Evolutionary conservation across 2,797 vertebrate genomes (phyloP), one percentile per base, ranked within the genome.

Genomic region (Hylomyscus alleni): DNA sequence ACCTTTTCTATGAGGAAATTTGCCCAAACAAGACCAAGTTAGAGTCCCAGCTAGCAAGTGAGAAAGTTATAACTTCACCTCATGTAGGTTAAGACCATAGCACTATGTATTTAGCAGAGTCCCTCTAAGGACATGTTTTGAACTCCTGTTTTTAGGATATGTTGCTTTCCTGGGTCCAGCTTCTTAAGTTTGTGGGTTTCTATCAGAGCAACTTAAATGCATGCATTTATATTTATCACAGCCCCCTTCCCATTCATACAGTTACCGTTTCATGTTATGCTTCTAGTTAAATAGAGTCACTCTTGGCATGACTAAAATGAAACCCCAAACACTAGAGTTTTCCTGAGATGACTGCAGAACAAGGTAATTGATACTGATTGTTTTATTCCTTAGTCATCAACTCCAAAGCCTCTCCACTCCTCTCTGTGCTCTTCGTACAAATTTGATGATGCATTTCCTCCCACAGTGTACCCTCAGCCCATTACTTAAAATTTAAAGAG

Each of bases 121-220:
- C 47, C 52, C 65, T 75, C 60, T 81, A 91, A 93, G 92, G 54
- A 80, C 89, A 44, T 90, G 22, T 54, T 95, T 92, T 34, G 20
- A 69, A 22, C 50, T 56, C 52, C 52, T 56, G 17, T 75, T 58
- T 44, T 58, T 88, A 44, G 10, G 0, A 44, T 87, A 44, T 93
- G 58, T 65, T 17, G 47, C 67, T 85, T 82, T 92, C 85, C 82
- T 90, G 31, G 72, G 54, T 73, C 9, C 15, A 78, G 54, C 26
- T 92, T 97, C 65, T 94, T 93, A 13, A 62, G 92, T 90, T 91
- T 87, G 24, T 87, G 69, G 37, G 29, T 95, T 95, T 97, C 87
- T 96, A 6, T 94, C 56, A 84, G 52, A 31, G 52, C 17, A 91
- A 65, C 29, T 87, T 91, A 37, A 83, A n/a, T 89, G 37, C 6